Base-by-base conservation (phyloP, 1,140 invertebrate species). In the Limonius californicus region DNA sequence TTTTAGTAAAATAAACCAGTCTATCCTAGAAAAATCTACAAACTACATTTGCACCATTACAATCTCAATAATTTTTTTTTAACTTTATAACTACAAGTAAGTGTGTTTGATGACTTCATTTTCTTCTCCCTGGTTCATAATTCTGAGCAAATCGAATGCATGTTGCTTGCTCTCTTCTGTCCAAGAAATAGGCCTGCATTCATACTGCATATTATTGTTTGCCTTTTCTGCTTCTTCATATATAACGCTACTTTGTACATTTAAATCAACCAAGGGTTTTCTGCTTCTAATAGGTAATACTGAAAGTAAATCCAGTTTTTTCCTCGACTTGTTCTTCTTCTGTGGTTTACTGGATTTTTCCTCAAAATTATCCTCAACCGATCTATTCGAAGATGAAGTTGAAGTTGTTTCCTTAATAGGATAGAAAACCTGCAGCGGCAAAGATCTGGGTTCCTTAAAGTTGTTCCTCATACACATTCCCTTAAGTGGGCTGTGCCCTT, bases 141-240 rank as follows among this genome's bases (percentile, higher is more conserved):
- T 71, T 19, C 78, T 70, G 53, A 80, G 64, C 62, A 81, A 67
- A 59, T 79, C 75, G 64, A 80, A 81, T 1, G 79, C 79, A 15
- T 79, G 72, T 15, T 75, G 77, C 62, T 80, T 80, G 45, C 74
- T 75, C 63, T 81, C 78, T 55, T 75, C 74, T 21, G 77, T 79
- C 79, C 79, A 81, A 19, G 71, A 53, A 30, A 70, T 66, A n/a
- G 68, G 60, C 8, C 47, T 54, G 43, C 30, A 50, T 8, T 6
- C 47, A 12, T 4, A 14, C 4, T 18, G 11, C 6, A 1, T 11
- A 16, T 39, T 30, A 19, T 1, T 9, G 4, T 1, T 2, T 3
- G 7, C 14, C 3, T 18, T 4, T 16, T 18, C 16, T 15, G 6
- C 19, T 18, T 19, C 16, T 21, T 50, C 45, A 18, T 50, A 2